Evolutionary conservation across 2,888 invertebrate species (phyloP).

Genomic region (Helobdella robusta): DNA sequence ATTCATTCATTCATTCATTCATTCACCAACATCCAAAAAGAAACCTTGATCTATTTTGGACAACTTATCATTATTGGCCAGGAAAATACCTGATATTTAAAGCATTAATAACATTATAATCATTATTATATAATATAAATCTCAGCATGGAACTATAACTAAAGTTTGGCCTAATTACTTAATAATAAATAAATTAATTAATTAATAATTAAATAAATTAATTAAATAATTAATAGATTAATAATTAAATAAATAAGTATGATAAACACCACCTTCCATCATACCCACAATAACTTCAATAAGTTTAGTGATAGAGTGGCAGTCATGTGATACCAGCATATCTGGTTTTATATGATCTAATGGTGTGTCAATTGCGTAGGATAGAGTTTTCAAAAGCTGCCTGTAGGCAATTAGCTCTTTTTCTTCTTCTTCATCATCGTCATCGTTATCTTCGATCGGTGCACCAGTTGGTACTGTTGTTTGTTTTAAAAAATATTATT

Average conservation of each 20-base stretch:
- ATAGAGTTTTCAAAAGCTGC: neutral
- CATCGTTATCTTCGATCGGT: neutral
- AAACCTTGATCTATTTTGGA: too few species aligned
- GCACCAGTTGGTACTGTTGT: neutral
- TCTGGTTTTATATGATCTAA: neutral
- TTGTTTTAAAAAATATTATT: too few species aligned
- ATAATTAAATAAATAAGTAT: neutral
- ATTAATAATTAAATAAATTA: neutral
- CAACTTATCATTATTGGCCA: too few species aligned
- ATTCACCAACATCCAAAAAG: too few species aligned
- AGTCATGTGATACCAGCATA: neutral
- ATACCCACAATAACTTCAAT: conserved; percentile 5
- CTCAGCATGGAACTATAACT: neutral
- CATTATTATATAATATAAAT: neutral
- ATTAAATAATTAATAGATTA: conserved; percentile 1
- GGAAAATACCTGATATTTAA: too few species aligned
- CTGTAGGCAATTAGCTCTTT: too few species aligned
- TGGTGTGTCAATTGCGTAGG: neutral
- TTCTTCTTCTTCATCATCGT: neutral
- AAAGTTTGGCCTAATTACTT: neutral
- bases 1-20: too few species aligned
- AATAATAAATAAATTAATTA: neutral
- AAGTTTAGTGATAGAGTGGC: neutral
- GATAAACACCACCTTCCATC: neutral
- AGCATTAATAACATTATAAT: too few species aligned